phyloP scores from a whole-genome alignment of 2,888 invertebrate genomes.

The Agrochola lychnidis region DNA sequence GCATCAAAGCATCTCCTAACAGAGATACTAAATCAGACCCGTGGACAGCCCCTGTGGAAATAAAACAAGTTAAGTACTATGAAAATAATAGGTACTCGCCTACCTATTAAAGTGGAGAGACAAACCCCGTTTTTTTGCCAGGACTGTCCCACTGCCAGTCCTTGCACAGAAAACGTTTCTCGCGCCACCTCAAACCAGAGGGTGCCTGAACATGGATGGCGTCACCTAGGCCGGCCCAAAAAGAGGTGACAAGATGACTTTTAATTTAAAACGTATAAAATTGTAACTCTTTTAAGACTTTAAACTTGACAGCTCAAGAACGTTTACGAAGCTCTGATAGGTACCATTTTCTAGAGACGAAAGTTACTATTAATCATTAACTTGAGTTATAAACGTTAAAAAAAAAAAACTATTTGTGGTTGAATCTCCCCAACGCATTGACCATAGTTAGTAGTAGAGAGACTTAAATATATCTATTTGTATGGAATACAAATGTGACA shows the following conservation, averaged over 20 bases:
- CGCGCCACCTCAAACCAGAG: not conserved
- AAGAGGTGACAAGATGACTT: not conserved
- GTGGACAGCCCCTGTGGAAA: constrained; percentile 90
- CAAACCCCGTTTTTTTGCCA: too few relatives aligned
- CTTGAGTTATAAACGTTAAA: not conserved
- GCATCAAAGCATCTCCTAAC: constrained; percentile 92
- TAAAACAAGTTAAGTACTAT: constrained; percentile 1
- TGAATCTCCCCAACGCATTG: not conserved
- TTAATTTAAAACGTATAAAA: not conserved
- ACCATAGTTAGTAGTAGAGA: not conserved
- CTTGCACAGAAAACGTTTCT: not conserved
- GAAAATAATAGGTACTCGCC: not conserved
- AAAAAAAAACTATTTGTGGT: not conserved
- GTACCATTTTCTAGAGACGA: not conserved
- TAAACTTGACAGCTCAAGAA: not conserved
- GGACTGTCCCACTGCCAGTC: not conserved
- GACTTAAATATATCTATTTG: not conserved
- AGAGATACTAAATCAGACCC: constrained; percentile 92
- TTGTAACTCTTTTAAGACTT: not conserved
- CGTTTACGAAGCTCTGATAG: not conserved
- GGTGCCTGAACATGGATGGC: too few relatives aligned
- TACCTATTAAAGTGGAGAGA: not conserved
- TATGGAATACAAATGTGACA: not conserved
- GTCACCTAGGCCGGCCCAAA: too few relatives aligned
- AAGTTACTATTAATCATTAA: not conserved